phyloP scores from a whole-genome alignment of 2,888 invertebrate genomes.

The Harpagoxenus sublaevis region DNA sequence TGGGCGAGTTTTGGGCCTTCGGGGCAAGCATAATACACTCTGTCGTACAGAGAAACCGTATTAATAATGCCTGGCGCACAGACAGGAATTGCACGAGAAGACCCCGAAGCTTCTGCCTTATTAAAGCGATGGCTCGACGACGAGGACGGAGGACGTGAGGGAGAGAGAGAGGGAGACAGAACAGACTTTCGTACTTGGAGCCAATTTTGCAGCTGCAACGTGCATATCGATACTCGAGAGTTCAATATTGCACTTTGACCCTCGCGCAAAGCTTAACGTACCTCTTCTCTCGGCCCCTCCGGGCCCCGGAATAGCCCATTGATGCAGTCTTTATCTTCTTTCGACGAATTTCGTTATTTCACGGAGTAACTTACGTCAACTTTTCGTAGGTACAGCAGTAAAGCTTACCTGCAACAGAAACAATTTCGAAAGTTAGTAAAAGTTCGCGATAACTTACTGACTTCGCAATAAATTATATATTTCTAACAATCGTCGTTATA shows the following conservation, averaged over 20 bases:
- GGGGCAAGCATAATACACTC: slow-evolving; percentile 25
- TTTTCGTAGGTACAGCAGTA: neutral
- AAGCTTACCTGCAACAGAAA: slow-evolving; percentile 70
- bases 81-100: slow-evolving; percentile 47
- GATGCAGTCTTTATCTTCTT: slow-evolving; percentile 9
- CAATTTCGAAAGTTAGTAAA: neutral
- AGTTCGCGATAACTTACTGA: neutral
- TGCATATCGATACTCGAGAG: slow-evolving; percentile 59
- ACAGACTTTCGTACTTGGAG: slow-evolving; percentile 37
- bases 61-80: slow-evolving; percentile 50
- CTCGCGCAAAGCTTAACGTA: slow-evolving; percentile 54
- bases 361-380: neutral
- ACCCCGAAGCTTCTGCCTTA: slow-evolving; percentile 33
- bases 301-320: neutral
- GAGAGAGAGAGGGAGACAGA: no score
- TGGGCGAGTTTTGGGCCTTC: slow-evolving; percentile 20
- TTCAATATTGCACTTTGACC: slow-evolving; percentile 68
- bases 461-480: neutral
- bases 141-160: neutral
- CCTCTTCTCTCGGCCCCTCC: neutral
- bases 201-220: slow-evolving; percentile 64
- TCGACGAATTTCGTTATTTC: slow-evolving; percentile 24
- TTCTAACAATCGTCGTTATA: neutral
- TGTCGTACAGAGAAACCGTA: slow-evolving; percentile 36
- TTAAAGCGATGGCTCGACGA: slow-evolving; percentile 41